These are phyloP conservation scores for Sebastes schlegelii DNA, from an alignment of 2,113 vertebrate genomes.

Conservation along the genomic window DNA sequence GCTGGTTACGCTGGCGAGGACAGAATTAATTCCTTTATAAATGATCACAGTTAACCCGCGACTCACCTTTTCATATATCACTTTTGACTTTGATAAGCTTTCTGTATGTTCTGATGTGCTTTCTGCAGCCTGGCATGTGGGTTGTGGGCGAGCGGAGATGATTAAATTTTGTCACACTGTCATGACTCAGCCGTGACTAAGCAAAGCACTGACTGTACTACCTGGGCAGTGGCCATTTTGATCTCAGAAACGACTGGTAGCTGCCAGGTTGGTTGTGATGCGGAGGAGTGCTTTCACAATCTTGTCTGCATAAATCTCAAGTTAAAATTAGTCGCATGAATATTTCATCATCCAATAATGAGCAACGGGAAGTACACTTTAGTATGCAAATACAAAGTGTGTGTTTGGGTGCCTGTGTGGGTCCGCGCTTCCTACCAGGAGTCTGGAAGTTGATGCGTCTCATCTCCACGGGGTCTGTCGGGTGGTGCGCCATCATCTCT, in stretches of 20 bases:
- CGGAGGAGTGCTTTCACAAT: conserved; percentile 52
- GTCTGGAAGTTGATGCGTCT: conserved; percentile 99
- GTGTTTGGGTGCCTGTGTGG: conserved; percentile 36
- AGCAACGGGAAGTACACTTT: conserved; percentile 54
- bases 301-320: conserved; percentile 59
- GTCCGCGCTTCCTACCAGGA: conserved; percentile 84
- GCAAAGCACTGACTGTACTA: conserved; percentile 65
- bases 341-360: conserved; percentile 64
- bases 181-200: conserved; percentile 76
- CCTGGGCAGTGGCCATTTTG: conserved; percentile 74
- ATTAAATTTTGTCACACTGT: conserved; percentile 65
- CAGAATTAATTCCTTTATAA: conserved; percentile 18
- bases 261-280: conserved; percentile 55
- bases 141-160: conserved; percentile 69
- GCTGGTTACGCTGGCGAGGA: conserved; percentile 29
- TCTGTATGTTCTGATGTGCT: conserved; percentile 29
- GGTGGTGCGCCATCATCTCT: conserved; percentile 94
- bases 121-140: conserved; percentile 68
- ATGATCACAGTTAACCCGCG: conserved; percentile 39
- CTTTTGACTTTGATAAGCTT: neutral
- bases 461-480: conserved; percentile 98
- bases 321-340: conserved; percentile 71
- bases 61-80: conserved; percentile 1
- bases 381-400: conserved; percentile 38
- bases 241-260: conserved; percentile 44